phyloP scores from a whole-genome alignment of 2,797 vertebrate species.

The Leptodactylus fallax region DNA sequence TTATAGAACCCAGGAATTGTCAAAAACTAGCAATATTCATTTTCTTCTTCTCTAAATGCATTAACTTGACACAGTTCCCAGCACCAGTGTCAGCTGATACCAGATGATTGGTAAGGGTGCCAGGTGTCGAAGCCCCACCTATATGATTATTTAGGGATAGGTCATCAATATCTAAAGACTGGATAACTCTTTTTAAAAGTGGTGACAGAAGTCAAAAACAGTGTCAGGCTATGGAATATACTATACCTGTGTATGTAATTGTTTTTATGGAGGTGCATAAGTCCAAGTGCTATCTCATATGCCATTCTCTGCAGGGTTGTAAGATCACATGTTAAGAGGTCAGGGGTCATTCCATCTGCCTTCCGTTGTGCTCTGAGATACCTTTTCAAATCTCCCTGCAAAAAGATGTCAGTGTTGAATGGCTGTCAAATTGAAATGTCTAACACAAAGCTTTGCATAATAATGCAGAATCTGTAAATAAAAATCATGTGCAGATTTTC shows the following conservation, averaged over 20 bases:
- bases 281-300: constrained; percentile 89
- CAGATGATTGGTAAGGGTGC: too few species aligned
- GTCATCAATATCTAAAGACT: too few species aligned
- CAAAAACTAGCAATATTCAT: too few species aligned
- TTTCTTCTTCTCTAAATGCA: too few species aligned
- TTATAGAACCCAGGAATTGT: too few species aligned
- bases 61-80: too few species aligned
- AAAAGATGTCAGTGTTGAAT: neutral
- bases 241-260: constrained; percentile 92
- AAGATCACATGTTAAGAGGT: constrained; percentile 86
- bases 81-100: too few species aligned
- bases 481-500: neutral
- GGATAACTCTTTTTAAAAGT: too few species aligned
- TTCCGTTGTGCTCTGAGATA: constrained; percentile 91
- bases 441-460: neutral
- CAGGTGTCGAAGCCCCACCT: too few species aligned
- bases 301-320: constrained; percentile 92
- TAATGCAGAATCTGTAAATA: neutral
- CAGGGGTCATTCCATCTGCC: constrained; percentile 89
- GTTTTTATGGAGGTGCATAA: constrained; percentile 90
- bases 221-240: neutral
- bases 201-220: too few species aligned
- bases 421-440: neutral
- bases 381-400: constrained; percentile 89
- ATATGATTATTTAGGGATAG: too few species aligned